Evolutionary conservation across 1,140 invertebrate species (phyloP).

Genomic region (Colletes latitarsis): DNA sequence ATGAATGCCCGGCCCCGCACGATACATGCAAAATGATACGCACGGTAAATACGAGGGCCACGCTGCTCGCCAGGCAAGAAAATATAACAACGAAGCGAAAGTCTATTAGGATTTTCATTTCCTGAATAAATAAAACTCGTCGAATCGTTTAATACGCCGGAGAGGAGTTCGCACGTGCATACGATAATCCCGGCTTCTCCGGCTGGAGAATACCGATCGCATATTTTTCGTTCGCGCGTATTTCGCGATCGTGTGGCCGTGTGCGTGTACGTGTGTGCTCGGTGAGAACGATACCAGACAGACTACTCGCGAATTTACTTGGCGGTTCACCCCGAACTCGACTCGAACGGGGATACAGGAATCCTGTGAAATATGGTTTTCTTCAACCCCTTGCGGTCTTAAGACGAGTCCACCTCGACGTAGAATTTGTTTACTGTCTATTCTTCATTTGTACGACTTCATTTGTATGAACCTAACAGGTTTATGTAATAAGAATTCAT

Average conservation of each 20-base stretch:
- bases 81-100: constrained; percentile 69
- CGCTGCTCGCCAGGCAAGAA: constrained; percentile 52
- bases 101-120: constrained; percentile 72
- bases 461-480: no score
- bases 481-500: no score
- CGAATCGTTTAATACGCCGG: constrained; percentile 67
- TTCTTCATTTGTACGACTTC: no score
- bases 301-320: constrained; percentile 14
- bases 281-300: neutral
- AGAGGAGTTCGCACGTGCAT: constrained; percentile 62
- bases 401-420: no score
- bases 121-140: constrained; percentile 68
- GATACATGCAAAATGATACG: constrained; percentile 52
- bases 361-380: no score
- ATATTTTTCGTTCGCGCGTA: constrained; percentile 21
- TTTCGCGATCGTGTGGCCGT: no score
- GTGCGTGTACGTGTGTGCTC: neutral
- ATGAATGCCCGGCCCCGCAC: constrained; percentile 28
- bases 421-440: no score
- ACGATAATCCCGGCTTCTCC: constrained; percentile 63
- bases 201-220: constrained; percentile 40
- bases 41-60: constrained; percentile 56
- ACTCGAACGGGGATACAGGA: no score
- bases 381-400: no score
- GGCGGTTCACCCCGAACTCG: neutral